Evolutionary conservation across 2,888 invertebrate species (phyloP), one percentile per base, ranked within the genome.

Genomic region (Dioctria rufipes): DNA sequence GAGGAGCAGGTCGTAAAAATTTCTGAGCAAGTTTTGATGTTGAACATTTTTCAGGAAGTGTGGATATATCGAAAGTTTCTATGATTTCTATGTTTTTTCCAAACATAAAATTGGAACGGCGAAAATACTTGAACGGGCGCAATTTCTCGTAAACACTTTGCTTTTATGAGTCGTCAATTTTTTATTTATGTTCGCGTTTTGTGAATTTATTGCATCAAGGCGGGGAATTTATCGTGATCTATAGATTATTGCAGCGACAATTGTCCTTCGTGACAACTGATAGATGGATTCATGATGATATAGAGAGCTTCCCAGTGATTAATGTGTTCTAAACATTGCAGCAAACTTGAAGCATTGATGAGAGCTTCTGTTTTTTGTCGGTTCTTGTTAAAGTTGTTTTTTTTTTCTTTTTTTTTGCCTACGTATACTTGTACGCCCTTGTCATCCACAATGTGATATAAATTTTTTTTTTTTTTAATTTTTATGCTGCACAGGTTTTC

Each of bases 151-250:
- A 81, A 79, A 79, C 69, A 78, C 79, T 81, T 81, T 78, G 65
- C 60, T 78, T 80, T 80, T 80, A 80, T 80, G 80, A 80, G 80
- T 80, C 81, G 78, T 81, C 81, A 81, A 81, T 81, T 81, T 79
- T 81, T 81, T 81, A 81, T 81, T 81, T 81, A 81, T 81, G 81
- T 63, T 49, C 71, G 71, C 71, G 67, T 78, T 81, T 78, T 69
- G 78, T 13, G 49, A 81, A 81, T 81, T 81, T 81, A 81, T 81
- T 69, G 81, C 60, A 58, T 63, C 61, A 40, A 51, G 78, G 81
- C 61, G 75, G 75, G 65, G 58, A 43, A 61, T 60, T 75, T 79
- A 37, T 67, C 73, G 78, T 81, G 81, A 81, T 81, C 81, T 79
- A 81, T 81, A 73, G 79, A 65, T 81, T 81, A 81, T 81, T 60